phyloP scores from a whole-genome alignment of 2,113 vertebrate species.

The Theropithecus gelada region DNA sequence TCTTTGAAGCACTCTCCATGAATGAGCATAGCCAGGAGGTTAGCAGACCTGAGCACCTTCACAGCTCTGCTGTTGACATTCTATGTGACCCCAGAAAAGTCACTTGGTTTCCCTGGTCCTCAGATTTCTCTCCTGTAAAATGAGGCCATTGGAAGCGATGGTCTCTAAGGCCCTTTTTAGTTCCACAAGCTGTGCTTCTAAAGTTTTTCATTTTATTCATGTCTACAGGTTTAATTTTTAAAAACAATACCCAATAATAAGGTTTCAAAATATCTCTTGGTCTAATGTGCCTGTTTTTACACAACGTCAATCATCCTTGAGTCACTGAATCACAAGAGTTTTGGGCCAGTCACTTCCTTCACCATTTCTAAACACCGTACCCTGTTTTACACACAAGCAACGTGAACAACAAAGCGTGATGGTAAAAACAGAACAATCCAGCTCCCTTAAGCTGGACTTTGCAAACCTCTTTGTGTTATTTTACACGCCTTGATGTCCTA shows the following conservation, averaged over 20 bases:
- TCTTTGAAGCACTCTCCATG: not conserved
- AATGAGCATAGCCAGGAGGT: constrained; percentile 15
- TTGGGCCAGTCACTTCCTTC: not conserved
- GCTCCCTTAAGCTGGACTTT: not conserved
- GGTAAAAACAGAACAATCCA: constrained; percentile 11
- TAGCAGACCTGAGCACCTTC: not conserved
- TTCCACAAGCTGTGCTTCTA: not conserved
- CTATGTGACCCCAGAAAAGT: constrained; percentile 57
- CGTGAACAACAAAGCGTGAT: not conserved
- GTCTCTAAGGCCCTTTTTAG: constrained; percentile 16
- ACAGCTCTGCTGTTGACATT: constrained; percentile 46
- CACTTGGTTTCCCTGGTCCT: constrained; percentile 47
- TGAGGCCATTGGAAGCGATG: not conserved
- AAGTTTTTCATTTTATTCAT: constrained; percentile 8
- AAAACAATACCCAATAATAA: not conserved
- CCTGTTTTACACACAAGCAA: not conserved
- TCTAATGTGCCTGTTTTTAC: constrained; percentile 6
- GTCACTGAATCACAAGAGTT: not conserved
- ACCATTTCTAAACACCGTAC: not conserved
- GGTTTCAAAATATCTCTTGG: not conserved
- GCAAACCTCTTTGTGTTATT: constrained; percentile 20
- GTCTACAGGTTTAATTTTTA: not conserved
- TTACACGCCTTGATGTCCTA: not conserved
- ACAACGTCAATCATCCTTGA: not conserved
- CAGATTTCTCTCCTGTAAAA: constrained; percentile 64